Conservation (phyloP, 2,888 invertebrate genomes). For the Criorhina ranunculi region DNA sequence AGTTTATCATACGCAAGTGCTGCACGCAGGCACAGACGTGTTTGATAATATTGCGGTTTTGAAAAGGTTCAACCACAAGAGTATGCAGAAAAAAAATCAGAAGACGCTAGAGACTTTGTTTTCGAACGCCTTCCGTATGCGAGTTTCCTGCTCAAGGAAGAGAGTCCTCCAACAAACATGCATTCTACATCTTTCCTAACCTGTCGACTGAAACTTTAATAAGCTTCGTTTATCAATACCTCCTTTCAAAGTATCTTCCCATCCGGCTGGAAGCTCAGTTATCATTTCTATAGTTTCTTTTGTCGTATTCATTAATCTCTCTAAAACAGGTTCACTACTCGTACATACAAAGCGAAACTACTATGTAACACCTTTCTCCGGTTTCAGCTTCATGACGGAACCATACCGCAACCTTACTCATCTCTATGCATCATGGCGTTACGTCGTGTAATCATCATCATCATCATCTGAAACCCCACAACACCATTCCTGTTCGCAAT, state of each 20-base stretch:
- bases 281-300: not conserved
- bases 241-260: not conserved
- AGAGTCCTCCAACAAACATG: too few relatives aligned
- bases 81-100: too few relatives aligned
- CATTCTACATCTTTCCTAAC: too few relatives aligned
- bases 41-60: too few relatives aligned
- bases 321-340: not conserved
- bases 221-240: not conserved
- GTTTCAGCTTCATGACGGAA: slow-evolving; percentile 16
- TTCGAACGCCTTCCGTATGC: too few relatives aligned
- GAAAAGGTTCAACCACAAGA: too few relatives aligned
- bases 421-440: slow-evolving; percentile 27
- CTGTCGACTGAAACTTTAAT: not conserved
- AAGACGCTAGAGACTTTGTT: too few relatives aligned
- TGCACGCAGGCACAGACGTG: too few relatives aligned
- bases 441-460: slow-evolving; percentile 32
- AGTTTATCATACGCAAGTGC: too few relatives aligned
- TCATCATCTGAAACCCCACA: slow-evolving; percentile 21
- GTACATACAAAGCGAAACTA: not conserved
- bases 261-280: not conserved
- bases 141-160: too few relatives aligned
- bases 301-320: not conserved
- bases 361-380: slow-evolving; percentile 5
- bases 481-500: slow-evolving; percentile 9
- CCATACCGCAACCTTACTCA: slow-evolving; percentile 8